These are phyloP conservation scores for Cheilosia soror DNA, from an alignment of 2,888 invertebrate genomes.

Conservation along the genomic window DNA sequence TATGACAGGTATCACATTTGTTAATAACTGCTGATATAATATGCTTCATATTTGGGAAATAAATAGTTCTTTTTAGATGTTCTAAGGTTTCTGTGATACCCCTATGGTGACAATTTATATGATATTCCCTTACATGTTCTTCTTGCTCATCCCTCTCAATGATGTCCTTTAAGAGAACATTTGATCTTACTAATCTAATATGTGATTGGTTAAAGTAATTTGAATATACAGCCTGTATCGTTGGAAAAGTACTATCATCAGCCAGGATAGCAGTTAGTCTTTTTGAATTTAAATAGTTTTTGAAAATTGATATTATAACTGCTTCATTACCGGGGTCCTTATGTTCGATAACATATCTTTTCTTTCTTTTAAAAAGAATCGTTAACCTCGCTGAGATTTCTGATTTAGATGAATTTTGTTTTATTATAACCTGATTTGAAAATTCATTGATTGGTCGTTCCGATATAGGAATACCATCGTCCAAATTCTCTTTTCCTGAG, in stretches of 20 bases:
- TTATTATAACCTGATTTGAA: slow-evolving; percentile 28
- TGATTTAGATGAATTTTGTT: background rate
- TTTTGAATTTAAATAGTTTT: background rate
- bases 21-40: too few relatives aligned
- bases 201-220: slow-evolving; percentile 19
- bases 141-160: background rate
- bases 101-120: background rate
- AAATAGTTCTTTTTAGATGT: too few relatives aligned
- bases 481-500: slow-evolving; percentile 8
- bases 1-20: too few relatives aligned
- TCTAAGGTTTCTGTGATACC: background rate
- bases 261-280: background rate
- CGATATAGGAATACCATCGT: slow-evolving; percentile 35
- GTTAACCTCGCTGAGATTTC: background rate
- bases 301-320: background rate
- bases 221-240: slow-evolving; percentile 29
- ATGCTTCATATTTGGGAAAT: too few relatives aligned
- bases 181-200: slow-evolving; percentile 16
- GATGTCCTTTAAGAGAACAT: slow-evolving; percentile 6
- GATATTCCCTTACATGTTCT: slow-evolving; percentile 10
- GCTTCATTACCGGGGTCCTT: background rate
- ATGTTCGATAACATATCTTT: background rate
- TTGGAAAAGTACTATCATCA: slow-evolving; percentile 21
- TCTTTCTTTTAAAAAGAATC: slow-evolving; percentile 20
- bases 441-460: slow-evolving; percentile 58